Evolutionary conservation across 2,888 invertebrate species (phyloP), one percentile per base, ranked within the genome.

Genomic region (Tryphoninae sp.): DNA sequence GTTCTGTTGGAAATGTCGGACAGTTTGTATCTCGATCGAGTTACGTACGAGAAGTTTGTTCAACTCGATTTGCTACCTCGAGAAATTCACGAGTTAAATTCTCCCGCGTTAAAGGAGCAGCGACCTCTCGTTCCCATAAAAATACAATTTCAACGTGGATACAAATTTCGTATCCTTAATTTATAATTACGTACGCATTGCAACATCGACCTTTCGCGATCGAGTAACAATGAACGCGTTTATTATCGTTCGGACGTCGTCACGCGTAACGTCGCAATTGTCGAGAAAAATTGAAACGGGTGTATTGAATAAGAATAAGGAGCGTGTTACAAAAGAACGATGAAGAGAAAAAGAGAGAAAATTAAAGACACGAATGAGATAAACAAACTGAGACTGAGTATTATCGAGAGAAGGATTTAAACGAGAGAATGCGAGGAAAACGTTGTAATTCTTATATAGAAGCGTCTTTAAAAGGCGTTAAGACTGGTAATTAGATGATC

Each of bases 401-500:
- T 45, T 45, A 13, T 13, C 9, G 13, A 45, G 45, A 45, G 45
- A 45, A 45, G 45, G 9, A 45, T 45, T 2, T 2, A 64, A 62
- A 75, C 19, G 65, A 72, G 26, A n/a, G 59, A 64, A 51, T 13
- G 40, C 42, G 58, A 74, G 64, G 2, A 55, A 26, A 59, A 49
- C 45, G 61, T 68, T 65, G 78, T 78, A 79, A 83, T 65, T 81
- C 72, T 78, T 61, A 49, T 67, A 62, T 67, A 62, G 86, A 71
- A 83, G 81, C 84, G 81, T 88, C 87, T 87, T 85, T 19, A 86
- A 87, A 88, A 84, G 87, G 84, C 85, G 85, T 83, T 84, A 85
- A 84, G 84, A 23, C 83, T 76, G 85, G 88, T 87, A 89, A 90
- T 90, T 90, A 87, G 89, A 86, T 86, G 88, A 87, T 86, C 87